A percentile compares a stretch with the other conserved stretches of the same genome.
phyloP scores from a whole-genome alignment of 2,797 vertebrate species.

The Malacoctenus gilli region DNA sequence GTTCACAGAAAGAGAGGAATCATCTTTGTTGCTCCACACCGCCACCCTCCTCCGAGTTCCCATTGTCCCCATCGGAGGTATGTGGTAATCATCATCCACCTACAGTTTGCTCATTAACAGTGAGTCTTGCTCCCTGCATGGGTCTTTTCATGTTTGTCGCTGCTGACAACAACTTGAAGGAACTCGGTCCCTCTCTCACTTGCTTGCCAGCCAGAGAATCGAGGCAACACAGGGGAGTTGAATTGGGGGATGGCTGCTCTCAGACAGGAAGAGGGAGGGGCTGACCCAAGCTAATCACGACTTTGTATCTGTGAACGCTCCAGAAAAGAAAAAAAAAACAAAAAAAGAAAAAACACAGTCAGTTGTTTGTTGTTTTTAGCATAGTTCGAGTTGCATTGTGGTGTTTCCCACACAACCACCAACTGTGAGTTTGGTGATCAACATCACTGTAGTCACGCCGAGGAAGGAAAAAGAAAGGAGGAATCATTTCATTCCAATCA shows the following conservation, averaged over 20 bases:
- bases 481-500: too few species aligned
- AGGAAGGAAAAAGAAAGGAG: too few species aligned
- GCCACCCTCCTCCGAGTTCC: constrained; percentile 16
- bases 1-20: constrained; percentile 24
- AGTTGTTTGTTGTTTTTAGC: too few species aligned
- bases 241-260: constrained; percentile 31
- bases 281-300: too few species aligned
- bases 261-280: constrained; percentile 28
- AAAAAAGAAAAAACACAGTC: too few species aligned
- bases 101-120: constrained; percentile 70
- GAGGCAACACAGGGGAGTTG: constrained; percentile 32
- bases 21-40: constrained; percentile 3
- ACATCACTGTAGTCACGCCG: too few species aligned
- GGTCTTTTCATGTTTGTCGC: constrained; percentile 65
- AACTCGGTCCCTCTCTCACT: constrained; percentile 22
- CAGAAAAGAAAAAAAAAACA: too few species aligned
- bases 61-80: constrained; percentile 39
- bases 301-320: too few species aligned
- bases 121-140: constrained; percentile 54
- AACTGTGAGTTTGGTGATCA: too few species aligned
- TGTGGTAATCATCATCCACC: constrained; percentile 68
- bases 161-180: constrained; percentile 56
- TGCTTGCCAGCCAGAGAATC: constrained; percentile 37
- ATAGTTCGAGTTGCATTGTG: too few species aligned
- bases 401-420: too few species aligned